A percentile compares a stretch with the other conserved stretches of the same genome.
Evolutionary conservation across 2,113 vertebrate species (phyloP).

Genomic region (Chionis minor): DNA sequence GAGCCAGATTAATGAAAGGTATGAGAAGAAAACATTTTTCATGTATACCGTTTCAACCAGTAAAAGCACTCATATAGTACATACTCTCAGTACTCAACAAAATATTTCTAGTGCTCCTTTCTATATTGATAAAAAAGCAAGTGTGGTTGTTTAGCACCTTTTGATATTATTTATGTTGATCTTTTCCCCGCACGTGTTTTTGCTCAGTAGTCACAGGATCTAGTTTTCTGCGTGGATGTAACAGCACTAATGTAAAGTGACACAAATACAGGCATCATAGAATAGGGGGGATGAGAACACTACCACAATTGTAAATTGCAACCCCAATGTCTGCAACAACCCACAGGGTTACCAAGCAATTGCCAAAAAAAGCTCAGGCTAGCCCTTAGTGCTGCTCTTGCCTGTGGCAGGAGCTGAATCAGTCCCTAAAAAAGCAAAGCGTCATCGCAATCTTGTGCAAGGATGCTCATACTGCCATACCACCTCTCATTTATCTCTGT

Average conservation of each 20-base stretch:
- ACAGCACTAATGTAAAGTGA: not conserved
- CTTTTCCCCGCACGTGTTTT: not conserved
- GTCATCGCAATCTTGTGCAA: not conserved
- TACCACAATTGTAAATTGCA: not conserved
- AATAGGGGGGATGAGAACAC: accelerated
- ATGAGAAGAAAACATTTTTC: not conserved
- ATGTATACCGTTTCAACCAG: not conserved
- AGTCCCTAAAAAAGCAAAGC: not conserved
- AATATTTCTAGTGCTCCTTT: not conserved
- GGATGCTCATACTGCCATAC: not conserved
- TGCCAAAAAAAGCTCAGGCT: not conserved
- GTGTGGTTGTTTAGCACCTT: not conserved
- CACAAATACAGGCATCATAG: accelerated
- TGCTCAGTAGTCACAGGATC: not conserved
- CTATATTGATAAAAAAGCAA: not conserved
- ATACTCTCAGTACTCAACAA: not conserved
- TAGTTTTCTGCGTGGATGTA: not conserved
- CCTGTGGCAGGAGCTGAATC: not conserved
- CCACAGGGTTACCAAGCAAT: not conserved
- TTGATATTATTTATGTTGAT: not conserved
- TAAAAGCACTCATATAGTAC: not conserved
- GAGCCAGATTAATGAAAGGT: constrained; percentile 42
- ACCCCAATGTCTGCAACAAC: not conserved
- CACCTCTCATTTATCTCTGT: not conserved
- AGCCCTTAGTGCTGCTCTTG: not conserved